Base-by-base conservation (phyloP, 2,113 vertebrate genomes). In the Sceloporus tristichus region DNA sequence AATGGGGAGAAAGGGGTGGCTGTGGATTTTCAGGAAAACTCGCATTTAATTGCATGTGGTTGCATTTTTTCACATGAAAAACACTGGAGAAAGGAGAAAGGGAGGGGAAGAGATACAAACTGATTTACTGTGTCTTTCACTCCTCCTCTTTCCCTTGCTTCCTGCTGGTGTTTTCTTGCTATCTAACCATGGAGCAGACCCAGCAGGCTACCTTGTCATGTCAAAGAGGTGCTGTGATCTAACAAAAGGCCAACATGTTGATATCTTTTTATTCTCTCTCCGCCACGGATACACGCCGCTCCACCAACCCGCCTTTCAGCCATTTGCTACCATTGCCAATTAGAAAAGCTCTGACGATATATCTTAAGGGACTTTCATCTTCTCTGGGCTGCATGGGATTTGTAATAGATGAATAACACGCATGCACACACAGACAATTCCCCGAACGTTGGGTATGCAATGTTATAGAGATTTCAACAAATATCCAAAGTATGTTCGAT, bases 211-310 rank as follows among this genome's bases (percentile, higher is more conserved):
- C 83, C 95, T 92, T 97, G 96, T 97, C 89, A 89, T 95, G 94
- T 96, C 96, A 96, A 95, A 93, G 89, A 95, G 95, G 95, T 95
- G 94, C 95, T 94, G 95, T 10, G 94, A 95, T 90, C 38, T 93
- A 95, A 96, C 95, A 95, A 96, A 88, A 95, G 93, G 89, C 93
- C 77, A 94, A 95, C 95, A 95, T 94, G 94, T 90, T 96, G 94
- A 95, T 96, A 96, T 95, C 95, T 96, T 96, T 96, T 96, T 96
- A 96, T 96, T 95, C 93, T 90, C 93, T 86, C 56, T 90, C 92
- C 92, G 92, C 92, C 90, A 13, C 88, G 89, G 84, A 91, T 93
- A 90, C 94, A 10, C 48, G 7, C 7, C 92, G 90, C 38, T 73
- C 66, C 68, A 70, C 66, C 68, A 70, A 70, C 5, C 27, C 27